Evolutionary conservation across 2,113 vertebrate species (phyloP).

Genomic region (Phyllostomus discolor): DNA sequence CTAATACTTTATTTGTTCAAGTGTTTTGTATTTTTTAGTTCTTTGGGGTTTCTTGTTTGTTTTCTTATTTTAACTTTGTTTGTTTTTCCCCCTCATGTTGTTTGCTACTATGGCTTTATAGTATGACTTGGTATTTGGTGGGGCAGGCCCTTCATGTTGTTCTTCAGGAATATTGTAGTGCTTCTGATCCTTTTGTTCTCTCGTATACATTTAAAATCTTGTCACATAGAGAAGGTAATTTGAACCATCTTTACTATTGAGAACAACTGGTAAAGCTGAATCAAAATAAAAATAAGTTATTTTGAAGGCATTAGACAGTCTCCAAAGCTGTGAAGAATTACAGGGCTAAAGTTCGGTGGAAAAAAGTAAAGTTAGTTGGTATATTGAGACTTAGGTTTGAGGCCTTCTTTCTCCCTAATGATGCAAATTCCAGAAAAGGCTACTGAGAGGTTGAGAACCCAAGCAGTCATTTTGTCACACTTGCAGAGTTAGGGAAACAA

Average conservation of each 20-base stretch:
- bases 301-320: background rate
- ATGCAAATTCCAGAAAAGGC: background rate
- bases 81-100: background rate
- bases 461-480: background rate
- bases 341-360: background rate
- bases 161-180: background rate
- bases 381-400: background rate
- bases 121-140: background rate
- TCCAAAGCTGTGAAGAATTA: background rate
- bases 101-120: background rate
- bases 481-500: background rate
- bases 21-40: background rate
- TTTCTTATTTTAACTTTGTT: background rate
- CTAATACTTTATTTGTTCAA: background rate
- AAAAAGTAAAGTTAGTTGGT: background rate
- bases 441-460: background rate
- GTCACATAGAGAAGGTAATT: background rate
- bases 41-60: background rate
- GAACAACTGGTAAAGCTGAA: background rate
- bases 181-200: background rate
- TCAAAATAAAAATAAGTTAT: background rate
- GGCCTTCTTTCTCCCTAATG: background rate
- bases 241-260: background rate
- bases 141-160: background rate
- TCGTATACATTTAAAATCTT: background rate